phyloP scores from a whole-genome alignment of 2,113 vertebrate genomes.

The Oceanodroma tethys region DNA sequence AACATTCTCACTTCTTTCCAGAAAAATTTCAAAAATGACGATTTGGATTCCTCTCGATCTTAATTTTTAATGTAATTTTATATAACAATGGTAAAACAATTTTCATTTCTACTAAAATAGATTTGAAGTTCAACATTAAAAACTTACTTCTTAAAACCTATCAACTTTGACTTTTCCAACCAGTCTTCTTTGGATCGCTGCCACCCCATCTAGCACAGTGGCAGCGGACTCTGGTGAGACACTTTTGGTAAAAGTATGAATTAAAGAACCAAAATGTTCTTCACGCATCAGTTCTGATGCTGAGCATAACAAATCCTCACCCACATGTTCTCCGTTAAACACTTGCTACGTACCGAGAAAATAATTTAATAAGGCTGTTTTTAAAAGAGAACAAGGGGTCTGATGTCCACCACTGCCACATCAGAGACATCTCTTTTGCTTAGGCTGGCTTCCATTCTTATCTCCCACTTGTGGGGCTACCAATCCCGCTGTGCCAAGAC shows the following conservation, averaged over 20 bases:
- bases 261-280: not conserved
- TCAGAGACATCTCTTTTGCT: not conserved
- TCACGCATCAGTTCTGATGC: not conserved
- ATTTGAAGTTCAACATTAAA: not conserved
- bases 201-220: not conserved
- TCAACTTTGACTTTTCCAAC: not conserved
- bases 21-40: not conserved
- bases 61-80: not conserved
- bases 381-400: not conserved
- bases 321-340: not conserved
- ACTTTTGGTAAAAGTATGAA: not conserved
- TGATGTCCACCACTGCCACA: not conserved
- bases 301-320: not conserved
- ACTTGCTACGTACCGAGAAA: not conserved
- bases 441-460: not conserved
- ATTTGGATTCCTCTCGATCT: not conserved
- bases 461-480: not conserved
- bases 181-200: not conserved
- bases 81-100: not conserved
- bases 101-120: not conserved
- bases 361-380: not conserved
- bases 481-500: not conserved
- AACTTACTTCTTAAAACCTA: not conserved
- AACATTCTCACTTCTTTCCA: not conserved
- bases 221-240: rapidly evolving